These are phyloP conservation scores for Diadophis punctatus DNA, from an alignment of 2,113 vertebrate genomes.

Conservation along the genomic window DNA sequence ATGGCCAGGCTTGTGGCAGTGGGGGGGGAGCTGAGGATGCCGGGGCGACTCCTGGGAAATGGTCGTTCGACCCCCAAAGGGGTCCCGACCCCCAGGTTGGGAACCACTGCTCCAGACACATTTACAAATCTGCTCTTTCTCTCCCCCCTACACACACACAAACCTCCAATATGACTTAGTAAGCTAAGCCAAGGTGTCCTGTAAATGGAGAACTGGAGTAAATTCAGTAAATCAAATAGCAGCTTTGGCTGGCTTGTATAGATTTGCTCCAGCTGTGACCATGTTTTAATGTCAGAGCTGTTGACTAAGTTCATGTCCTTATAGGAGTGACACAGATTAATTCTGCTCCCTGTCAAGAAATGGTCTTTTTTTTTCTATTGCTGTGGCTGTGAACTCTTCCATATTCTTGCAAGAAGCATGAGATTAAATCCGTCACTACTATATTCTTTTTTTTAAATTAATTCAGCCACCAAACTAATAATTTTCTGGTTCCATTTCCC, in stretches of 20 bases:
- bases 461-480: conserved; percentile 45
- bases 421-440: conserved; percentile 66
- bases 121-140: neutral
- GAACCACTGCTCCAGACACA: too few relatives aligned
- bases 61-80: too few relatives aligned
- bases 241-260: conserved; percentile 24
- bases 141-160: too few relatives aligned
- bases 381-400: conserved; percentile 54
- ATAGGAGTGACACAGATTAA: conserved; percentile 49
- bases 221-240: neutral
- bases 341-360: conserved; percentile 54
- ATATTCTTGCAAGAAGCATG: conserved; percentile 53
- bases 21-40: too few relatives aligned
- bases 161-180: neutral
- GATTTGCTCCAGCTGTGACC: conserved; percentile 18
- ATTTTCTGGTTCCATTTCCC: conserved; percentile 36
- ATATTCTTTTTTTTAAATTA: conserved; percentile 65
- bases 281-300: conserved; percentile 23
- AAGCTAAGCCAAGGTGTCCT: neutral
- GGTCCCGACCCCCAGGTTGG: too few relatives aligned
- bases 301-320: conserved; percentile 25
- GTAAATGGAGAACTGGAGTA: neutral
- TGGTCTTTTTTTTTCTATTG: conserved; percentile 53
- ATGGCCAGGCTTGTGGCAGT: too few relatives aligned
- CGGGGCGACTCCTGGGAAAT: too few relatives aligned